These are phyloP conservation scores for Scomber scombrus DNA, from an alignment of 2,113 vertebrate species.

Conservation along the genomic window DNA sequence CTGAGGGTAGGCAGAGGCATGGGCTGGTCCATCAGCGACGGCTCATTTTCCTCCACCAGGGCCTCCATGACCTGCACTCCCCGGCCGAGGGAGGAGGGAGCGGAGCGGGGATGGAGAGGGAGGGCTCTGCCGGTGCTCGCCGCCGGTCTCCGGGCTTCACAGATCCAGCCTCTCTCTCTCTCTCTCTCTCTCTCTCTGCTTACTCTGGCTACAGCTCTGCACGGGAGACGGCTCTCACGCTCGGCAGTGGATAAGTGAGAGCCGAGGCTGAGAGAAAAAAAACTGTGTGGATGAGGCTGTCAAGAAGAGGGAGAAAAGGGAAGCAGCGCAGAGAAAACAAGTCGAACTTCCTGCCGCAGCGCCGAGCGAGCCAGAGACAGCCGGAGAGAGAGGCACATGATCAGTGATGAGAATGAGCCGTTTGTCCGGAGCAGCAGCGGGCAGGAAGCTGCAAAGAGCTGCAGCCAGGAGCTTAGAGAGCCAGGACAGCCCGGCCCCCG, in stretches of 20 bases:
- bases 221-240: not conserved
- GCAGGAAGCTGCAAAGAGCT: slow-evolving; percentile 59
- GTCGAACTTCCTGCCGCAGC: slow-evolving; percentile 67
- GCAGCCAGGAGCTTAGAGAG: slow-evolving; percentile 24
- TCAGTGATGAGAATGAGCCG: slow-evolving; percentile 55
- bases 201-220: too few relatives aligned
- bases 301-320: slow-evolving; percentile 26
- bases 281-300: slow-evolving; percentile 12
- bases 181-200: too few relatives aligned
- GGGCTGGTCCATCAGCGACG: slow-evolving; percentile 70
- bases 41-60: slow-evolving; percentile 60
- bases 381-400: slow-evolving; percentile 69
- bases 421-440: slow-evolving; percentile 34
- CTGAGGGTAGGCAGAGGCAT: slow-evolving; percentile 89
- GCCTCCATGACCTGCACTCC: slow-evolving; percentile 73
- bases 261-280: not conserved
- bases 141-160: slow-evolving; percentile 8
- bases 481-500: slow-evolving; percentile 39
- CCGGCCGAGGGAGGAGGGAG: not conserved
- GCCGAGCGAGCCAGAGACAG: slow-evolving; percentile 23
- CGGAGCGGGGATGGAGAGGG: not conserved
- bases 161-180: slow-evolving; percentile 5
- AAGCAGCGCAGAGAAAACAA: slow-evolving; percentile 1
- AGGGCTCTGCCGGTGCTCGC: slow-evolving; percentile 9
- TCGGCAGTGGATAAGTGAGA: slow-evolving; percentile 16